A percentile compares a stretch with the other conserved stretches of the same genome.
Evolutionary conservation across 37 sponge, comb jelly and placozoan genomes (phyloP).

Genomic region (Tethya wilhelma): DNA sequence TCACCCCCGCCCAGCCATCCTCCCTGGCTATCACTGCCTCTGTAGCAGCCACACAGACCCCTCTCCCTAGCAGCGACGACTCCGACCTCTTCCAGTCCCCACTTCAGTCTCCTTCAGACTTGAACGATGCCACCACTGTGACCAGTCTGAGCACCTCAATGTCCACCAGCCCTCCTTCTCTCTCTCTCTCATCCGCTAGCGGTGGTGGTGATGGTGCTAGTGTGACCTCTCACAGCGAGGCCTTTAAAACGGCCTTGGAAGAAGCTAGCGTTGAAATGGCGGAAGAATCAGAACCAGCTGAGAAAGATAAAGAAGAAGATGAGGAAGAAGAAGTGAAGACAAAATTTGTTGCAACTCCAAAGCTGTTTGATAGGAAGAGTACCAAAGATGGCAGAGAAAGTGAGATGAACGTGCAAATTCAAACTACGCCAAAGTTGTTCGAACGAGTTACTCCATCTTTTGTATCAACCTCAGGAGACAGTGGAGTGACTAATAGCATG

Average conservation of each 20-base stretch:
- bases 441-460: too few species aligned
- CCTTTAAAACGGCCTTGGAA: too few species aligned
- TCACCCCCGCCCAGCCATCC: background rate
- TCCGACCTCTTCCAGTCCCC: slow-evolving; percentile 5
- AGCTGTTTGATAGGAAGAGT: too few species aligned
- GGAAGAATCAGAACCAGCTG: background rate
- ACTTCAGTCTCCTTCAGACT: background rate
- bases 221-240: too few species aligned
- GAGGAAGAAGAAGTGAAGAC: background rate
- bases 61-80: slow-evolving; percentile 11
- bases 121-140: background rate
- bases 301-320: background rate
- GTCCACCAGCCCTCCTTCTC: background rate
- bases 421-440: too few species aligned
- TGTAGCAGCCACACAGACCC: background rate
- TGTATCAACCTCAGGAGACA: too few species aligned
- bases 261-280: background rate
- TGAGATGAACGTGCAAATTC: too few species aligned
- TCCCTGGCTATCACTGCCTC: background rate
- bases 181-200: too few species aligned
- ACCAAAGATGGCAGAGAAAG: too few species aligned
- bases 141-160: background rate
- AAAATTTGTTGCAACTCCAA: too few species aligned
- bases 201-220: too few species aligned
- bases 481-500: too few species aligned